Evolutionary conservation across 30 jellyfish, hydroid and myxozoan genomes (phyloP).

Genomic region (Catostylus mosaicus): DNA sequence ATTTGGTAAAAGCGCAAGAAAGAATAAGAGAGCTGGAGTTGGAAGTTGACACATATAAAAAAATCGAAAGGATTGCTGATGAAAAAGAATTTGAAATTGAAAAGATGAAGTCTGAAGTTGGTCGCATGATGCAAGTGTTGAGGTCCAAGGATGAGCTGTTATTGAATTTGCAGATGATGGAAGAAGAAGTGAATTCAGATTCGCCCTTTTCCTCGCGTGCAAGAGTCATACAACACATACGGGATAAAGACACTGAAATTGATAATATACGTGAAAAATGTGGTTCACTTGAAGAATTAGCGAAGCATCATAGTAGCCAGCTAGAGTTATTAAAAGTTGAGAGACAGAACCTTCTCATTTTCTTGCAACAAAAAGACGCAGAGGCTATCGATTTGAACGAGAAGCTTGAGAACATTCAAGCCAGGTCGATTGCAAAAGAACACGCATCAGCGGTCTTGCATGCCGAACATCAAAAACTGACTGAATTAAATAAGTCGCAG

Average conservation of each 20-base stretch:
- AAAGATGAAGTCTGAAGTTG: conserved; percentile 38
- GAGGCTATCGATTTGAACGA: conserved; percentile 79
- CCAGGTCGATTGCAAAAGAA: conserved; percentile 81
- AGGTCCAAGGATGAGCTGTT: conserved; percentile 68
- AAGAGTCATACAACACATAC: conserved; percentile 55
- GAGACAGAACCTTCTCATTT: conserved; percentile 43
- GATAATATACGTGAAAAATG: conserved; percentile 41
- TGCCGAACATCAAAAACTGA: conserved; percentile 69
- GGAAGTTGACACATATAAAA: conserved; percentile 57
- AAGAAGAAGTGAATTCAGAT: conserved; percentile 48
- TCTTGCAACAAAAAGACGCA: conserved; percentile 47
- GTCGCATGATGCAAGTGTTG: conserved; percentile 75
- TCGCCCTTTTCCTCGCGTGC: conserved; percentile 62
- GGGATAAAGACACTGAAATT: conserved; percentile 46
- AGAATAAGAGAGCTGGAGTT: conserved; percentile 47
- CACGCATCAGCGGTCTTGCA: conserved; percentile 78
- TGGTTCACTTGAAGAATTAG: conserved; percentile 62
- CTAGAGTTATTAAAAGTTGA: conserved; percentile 67
- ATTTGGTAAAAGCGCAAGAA: conserved; percentile 14
- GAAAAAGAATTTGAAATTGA: conserved; percentile 52
- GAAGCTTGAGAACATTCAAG: conserved; percentile 59
- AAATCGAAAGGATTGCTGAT: conserved; percentile 9
- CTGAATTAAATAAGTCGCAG: conserved; percentile 69
- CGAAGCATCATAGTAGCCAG: conserved; percentile 61
- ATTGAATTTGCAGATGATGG: conserved; percentile 64